Conservation (phyloP, 2,888 invertebrate species). For the Cheiracanthium punctorium region DNA sequence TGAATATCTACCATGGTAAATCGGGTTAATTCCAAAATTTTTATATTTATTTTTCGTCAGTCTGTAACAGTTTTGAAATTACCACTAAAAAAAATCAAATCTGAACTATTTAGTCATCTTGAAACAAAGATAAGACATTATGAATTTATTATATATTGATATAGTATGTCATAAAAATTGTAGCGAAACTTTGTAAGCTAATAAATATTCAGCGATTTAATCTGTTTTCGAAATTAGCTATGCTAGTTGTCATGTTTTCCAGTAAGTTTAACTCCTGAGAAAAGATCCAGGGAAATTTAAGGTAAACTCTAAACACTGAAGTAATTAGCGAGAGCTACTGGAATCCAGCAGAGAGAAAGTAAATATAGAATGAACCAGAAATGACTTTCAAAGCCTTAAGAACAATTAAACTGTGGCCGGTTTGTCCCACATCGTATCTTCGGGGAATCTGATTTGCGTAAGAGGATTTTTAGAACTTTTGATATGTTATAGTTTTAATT, state of each 20-base stretch:
- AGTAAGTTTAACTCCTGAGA: not conserved
- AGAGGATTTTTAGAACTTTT: no score
- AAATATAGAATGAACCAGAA: slow-evolving; percentile 16
- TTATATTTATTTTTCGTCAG: no score
- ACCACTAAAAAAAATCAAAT: no score
- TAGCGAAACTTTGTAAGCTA: not conserved
- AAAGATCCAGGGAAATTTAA: not conserved
- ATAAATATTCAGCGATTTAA: not conserved
- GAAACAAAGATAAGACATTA: no score
- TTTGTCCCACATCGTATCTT: not conserved
- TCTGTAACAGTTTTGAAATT: no score
- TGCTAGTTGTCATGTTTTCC: not conserved
- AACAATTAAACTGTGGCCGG: not conserved
- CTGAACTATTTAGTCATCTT: no score
- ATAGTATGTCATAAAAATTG: not conserved
- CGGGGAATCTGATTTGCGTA: no score
- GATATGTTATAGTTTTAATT: no score
- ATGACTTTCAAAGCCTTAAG: not conserved
- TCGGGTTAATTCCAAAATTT: no score
- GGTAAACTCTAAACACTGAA: not conserved
- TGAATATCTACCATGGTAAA: no score
- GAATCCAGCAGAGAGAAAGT: not conserved
- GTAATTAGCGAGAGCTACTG: not conserved
- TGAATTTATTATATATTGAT: no score
- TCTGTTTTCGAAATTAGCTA: not conserved